phyloP scores from a whole-genome alignment of 1,140 invertebrate genomes.

The Pseudomyrmex concolor region DNA sequence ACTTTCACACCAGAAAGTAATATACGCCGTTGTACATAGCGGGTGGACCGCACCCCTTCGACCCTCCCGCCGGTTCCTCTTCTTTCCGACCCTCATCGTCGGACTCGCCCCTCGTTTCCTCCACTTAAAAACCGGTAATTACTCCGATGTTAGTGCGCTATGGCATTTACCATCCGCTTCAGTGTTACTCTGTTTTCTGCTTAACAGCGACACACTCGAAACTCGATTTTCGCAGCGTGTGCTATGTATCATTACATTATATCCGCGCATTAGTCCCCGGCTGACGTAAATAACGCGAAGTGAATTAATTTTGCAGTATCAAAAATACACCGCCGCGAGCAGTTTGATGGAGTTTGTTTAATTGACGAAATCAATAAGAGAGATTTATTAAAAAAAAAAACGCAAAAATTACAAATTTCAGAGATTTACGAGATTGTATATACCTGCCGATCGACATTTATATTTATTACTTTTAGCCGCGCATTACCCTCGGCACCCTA shows the following conservation, averaged over 20 bases:
- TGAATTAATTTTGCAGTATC: conserved; percentile 44
- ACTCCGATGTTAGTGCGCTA: conserved; percentile 69
- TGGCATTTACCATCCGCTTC: conserved; percentile 75
- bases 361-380: no score
- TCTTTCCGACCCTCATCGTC: conserved; percentile 66
- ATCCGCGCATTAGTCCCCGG: conserved; percentile 47
- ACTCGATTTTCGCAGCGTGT: conserved; percentile 57
- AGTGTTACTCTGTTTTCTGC: conserved; percentile 61
- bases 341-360: neutral
- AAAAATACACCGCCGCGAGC: conserved; percentile 22
- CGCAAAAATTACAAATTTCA: conserved; percentile 17
- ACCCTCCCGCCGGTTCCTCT: conserved; percentile 33
- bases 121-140: conserved; percentile 79
- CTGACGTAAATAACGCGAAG: conserved; percentile 32
- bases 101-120: conserved; percentile 73
- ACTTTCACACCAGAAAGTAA: conserved; percentile 4
- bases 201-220: conserved; percentile 59
- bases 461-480: conserved; percentile 72
- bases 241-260: conserved; percentile 44
- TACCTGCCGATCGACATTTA: conserved; percentile 2
- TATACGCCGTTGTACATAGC: conserved; percentile 36
- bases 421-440: neutral
- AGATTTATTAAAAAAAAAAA: no score
- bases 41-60: conserved; percentile 53
- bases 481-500: conserved; percentile 63